A percentile compares a stretch with the other conserved stretches of the same genome.
Conservation (phyloP, 2,797 vertebrate species). For the Distichodus sexfasciatus region DNA sequence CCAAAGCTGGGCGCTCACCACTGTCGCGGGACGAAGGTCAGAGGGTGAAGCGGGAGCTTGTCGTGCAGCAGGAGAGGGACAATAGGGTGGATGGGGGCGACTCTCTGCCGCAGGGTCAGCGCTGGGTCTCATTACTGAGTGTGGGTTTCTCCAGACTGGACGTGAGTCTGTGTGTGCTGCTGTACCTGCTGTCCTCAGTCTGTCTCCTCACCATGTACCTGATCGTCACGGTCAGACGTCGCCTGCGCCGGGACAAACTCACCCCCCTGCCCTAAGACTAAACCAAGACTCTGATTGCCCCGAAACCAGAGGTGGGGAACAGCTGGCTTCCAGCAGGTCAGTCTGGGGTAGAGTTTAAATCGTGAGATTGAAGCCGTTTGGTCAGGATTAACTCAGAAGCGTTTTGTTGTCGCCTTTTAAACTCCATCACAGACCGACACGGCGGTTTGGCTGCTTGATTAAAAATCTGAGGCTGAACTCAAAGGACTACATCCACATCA, state of each 20-base stretch:
- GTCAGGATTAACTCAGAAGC: no score
- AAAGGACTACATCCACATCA: no score
- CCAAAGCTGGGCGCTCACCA: conserved; percentile 63
- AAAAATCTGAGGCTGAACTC: no score
- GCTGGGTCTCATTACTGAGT: conserved; percentile 73
- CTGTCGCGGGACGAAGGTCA: not conserved
- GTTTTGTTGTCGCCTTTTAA: no score
- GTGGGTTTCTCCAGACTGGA: conserved; percentile 81
- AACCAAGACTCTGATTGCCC: no score
- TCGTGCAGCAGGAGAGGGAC: conserved; percentile 51
- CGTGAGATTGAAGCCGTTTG: no score
- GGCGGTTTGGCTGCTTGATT: no score
- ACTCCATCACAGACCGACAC: no score
- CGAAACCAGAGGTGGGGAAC: no score
- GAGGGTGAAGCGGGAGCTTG: conserved; percentile 62
- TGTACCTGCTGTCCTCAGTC: conserved; percentile 85
- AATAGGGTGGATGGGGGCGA: conserved; percentile 4
- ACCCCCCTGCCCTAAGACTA: conserved; percentile 59
- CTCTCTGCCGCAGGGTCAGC: conserved; percentile 41
- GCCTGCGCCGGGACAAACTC: conserved; percentile 62
- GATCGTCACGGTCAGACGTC: conserved; percentile 80
- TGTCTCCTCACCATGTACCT: conserved; percentile 86
- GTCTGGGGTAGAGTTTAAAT: no score
- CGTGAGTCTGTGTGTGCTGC: conserved; percentile 83
- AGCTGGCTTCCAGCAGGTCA: not conserved